Evolutionary conservation across 35 echinoderm and acorn worm species (phyloP), one percentile per base, ranked within the genome.

Genomic region (Chiridota heheva): DNA sequence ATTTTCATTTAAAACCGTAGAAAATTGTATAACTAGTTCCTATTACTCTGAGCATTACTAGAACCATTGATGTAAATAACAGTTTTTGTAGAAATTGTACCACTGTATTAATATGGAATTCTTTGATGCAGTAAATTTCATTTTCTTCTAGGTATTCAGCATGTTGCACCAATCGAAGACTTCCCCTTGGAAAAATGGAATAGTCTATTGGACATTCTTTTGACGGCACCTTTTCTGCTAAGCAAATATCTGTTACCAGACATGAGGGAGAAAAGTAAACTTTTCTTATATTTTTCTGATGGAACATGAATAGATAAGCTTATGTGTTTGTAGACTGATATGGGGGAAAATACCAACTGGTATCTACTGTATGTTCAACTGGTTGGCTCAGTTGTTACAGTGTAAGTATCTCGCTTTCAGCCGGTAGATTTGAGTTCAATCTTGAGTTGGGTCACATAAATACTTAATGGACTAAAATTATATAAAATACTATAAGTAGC

Each of bases 181-280:
- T 91, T 91, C 65, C 82, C 82, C 17, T 37, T 91, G 4, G 88
- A 91, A 28, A 86, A 85, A 60, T 91, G 88, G 88, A 86, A 78
- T 58, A 31, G n/a, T 15, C 40, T 91, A 37, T 78, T 86, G 4
- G 56, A 60, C 1, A 42, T 86, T 30, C 85, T 86, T 83, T 35
- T 91, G 8, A 91, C 88, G 16, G 60, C 88, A 10, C 70, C 88
- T 39, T 91, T 91, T 47, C 20, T 91, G 15, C 47, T 80, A 62
- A 91, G 41, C 17, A 86, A 91, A 70, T 39, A 85, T 13, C 63
- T 91, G 30, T 40, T 86, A 59, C 88, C 88, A 36, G 60, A 67
- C 7, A 91, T 91, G 88, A 84, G 58, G 31, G 44, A 60, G 40
- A 91, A 91, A 53, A 63, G 88, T 91, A 62, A 62, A n/a, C n/a